Percentiles rank a stretch among this genome's conserved stretches.
Evolutionary conservation across 1,140 invertebrate genomes (phyloP).

Genomic region (Anastrepha obliqua): DNA sequence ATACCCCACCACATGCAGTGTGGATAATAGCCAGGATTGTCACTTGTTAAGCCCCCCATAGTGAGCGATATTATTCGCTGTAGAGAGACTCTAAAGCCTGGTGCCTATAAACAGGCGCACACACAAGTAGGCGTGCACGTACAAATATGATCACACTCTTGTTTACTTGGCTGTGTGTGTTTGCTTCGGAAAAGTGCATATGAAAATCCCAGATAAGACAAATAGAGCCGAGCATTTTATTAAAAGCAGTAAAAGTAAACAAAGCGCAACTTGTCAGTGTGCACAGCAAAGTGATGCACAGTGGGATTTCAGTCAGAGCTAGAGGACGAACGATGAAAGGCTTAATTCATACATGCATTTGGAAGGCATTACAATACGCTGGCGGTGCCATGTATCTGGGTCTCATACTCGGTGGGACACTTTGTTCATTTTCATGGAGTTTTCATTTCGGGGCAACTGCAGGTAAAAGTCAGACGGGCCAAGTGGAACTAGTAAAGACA

Average conservation of each 20-base stretch:
- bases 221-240: slow-evolving; percentile 48
- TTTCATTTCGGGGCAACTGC: too few relatives aligned
- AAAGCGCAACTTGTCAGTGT: background rate
- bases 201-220: slow-evolving; percentile 44
- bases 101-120: background rate
- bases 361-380: too few relatives aligned
- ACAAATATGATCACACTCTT: background rate
- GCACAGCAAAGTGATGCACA: background rate
- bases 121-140: background rate
- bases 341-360: background rate
- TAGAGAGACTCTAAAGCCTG: background rate
- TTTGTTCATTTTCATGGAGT: too few relatives aligned
- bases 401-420: too few relatives aligned
- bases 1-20: background rate
- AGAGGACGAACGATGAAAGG: too few relatives aligned
- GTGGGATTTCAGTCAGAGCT: background rate
- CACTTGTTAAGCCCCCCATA: slow-evolving; percentile 18
- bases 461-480: too few relatives aligned
- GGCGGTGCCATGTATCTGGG: too few relatives aligned
- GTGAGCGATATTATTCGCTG: background rate
- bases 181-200: slow-evolving; percentile 12
- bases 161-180: slow-evolving; percentile 17
- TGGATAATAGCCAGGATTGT: slow-evolving; percentile 41
- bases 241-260: slow-evolving; percentile 3
- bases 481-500: too few relatives aligned